Percentiles rank a stretch among this genome's conserved stretches.
phyloP scores from a whole-genome alignment of 2,888 invertebrate species.

The Acleris emargana region DNA sequence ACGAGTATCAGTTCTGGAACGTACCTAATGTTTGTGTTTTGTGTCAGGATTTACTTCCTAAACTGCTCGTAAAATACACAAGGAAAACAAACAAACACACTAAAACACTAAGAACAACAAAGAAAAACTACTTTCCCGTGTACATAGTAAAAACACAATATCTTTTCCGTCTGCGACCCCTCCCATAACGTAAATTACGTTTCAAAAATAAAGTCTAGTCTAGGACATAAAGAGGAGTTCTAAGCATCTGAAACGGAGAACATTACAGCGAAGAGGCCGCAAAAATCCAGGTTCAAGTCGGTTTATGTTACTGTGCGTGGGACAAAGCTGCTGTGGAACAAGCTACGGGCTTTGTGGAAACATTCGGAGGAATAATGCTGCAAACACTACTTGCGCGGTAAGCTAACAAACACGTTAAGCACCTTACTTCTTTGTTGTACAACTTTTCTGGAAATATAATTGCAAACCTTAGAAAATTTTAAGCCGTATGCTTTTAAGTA shows the following conservation, averaged over 20 bases:
- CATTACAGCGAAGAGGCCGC: slow-evolving; percentile 50
- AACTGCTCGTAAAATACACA: no score
- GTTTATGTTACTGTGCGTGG: slow-evolving; percentile 60
- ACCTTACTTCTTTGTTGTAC: no score
- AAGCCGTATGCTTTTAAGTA: no score
- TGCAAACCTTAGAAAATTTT: no score
- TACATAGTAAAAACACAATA: background rate
- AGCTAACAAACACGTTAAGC: background rate
- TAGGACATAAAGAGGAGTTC: slow-evolving; percentile 23
- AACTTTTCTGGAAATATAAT: no score
- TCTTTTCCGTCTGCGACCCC: background rate
- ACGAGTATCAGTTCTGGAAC: no score
- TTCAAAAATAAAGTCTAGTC: slow-evolving; percentile 21
- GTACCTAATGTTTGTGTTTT: no score
- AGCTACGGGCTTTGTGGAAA: slow-evolving; percentile 47
- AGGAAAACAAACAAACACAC: no score
- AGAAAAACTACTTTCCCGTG: background rate
- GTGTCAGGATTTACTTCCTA: no score
- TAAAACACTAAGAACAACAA: background rate
- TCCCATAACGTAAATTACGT: slow-evolving; percentile 6
- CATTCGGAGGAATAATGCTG: slow-evolving; percentile 38
- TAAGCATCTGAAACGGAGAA: slow-evolving; percentile 35
- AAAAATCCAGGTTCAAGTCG: slow-evolving; percentile 51
- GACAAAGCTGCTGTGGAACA: slow-evolving; percentile 55
- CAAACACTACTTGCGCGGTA: no score